Evolutionary conservation across 2,888 invertebrate genomes (phyloP).

Genomic region (Ophion ventricosus): DNA sequence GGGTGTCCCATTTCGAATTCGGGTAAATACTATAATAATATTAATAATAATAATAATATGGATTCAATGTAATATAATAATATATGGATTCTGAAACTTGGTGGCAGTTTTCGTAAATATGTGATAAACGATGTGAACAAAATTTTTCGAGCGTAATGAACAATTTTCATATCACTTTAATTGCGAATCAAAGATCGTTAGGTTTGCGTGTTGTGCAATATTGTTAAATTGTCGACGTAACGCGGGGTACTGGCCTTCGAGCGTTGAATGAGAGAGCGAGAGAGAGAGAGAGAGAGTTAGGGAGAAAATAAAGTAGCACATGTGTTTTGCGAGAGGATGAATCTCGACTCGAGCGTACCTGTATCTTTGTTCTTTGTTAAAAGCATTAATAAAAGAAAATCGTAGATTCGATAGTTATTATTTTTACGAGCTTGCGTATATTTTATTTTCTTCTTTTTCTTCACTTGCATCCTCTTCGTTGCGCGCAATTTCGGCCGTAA

Average conservation of each 20-base stretch:
- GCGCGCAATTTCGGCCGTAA: slow-evolving; percentile 30
- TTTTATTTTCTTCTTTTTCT: slow-evolving; percentile 63
- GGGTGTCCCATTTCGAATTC: no score
- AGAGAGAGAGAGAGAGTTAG: slow-evolving; percentile 11
- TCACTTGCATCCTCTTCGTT: slow-evolving; percentile 70
- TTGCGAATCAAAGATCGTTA: slow-evolving; percentile 17
- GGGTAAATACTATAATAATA: background rate
- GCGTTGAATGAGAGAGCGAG: slow-evolving; percentile 1
- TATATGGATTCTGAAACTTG: background rate
- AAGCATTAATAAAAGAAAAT: slow-evolving; percentile 76
- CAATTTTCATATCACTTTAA: slow-evolving; percentile 26
- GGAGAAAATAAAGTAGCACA: background rate
- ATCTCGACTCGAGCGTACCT: slow-evolving; percentile 74
- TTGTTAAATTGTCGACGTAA: slow-evolving; percentile 32
- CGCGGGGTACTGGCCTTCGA: background rate
- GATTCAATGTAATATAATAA: background rate
- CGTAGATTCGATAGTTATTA: slow-evolving; percentile 75
- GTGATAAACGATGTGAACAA: background rate
- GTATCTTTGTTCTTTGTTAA: slow-evolving; percentile 77
- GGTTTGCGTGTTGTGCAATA: slow-evolving; percentile 51
- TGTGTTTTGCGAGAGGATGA: slow-evolving; percentile 40
- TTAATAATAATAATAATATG: background rate
- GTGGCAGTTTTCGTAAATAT: background rate
- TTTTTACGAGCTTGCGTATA: slow-evolving; percentile 79
- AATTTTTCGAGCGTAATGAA: background rate